Base-by-base conservation (phyloP, 1,140 invertebrate genomes). In the Procambarus clarkii region DNA sequence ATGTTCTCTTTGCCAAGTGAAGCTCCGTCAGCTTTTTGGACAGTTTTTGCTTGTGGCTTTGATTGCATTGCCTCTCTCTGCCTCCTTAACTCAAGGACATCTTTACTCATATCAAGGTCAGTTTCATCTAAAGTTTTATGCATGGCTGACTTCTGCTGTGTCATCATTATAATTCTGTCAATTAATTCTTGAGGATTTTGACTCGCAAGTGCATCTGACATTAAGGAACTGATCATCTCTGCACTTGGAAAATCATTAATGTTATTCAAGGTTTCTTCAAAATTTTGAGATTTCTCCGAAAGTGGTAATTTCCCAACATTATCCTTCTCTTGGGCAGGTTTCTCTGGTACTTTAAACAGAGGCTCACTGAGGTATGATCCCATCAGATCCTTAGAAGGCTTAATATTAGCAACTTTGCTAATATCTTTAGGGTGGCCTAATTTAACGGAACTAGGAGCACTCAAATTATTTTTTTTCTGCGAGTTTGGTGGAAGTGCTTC, bases 61-160 rank as follows among this genome's bases (percentile, higher is more conserved):
- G 46, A 58, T 44, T 58, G 34, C 46, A 78, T n/a, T 58, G 44
- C 71, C 13, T 86, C 76, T 60, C 50, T 87, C 18, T 60, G 48
- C 54, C n/a, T 71, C 46, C 74, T 58, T 2, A 79, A 74, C 3
- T 87, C 76, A 45, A 79, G 34, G 21, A 87, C 85, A 21, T 87
- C 85, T 44, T 54, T 18, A 79, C 85, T 87, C 21, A 78, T 60
- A 60, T 87, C 85, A 18, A 87, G 74, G 50, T 60, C 74, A 48
- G 85, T 87, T 15, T 18, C 76, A 45, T 87, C 76, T 21, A 86
- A 45, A 21, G 84, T 54, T 77, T 77, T 44, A n/a, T 77, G 54
- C 50, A 74, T 18, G 7, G 60, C 9, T 24, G 85, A 34, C 54
- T 77, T 50, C 24, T 86, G 71, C 46, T 77, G 85, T 34, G 34